Evolutionary conservation across 1,140 invertebrate genomes (phyloP).

Genomic region (Pogonomyrmex barbatus): DNA sequence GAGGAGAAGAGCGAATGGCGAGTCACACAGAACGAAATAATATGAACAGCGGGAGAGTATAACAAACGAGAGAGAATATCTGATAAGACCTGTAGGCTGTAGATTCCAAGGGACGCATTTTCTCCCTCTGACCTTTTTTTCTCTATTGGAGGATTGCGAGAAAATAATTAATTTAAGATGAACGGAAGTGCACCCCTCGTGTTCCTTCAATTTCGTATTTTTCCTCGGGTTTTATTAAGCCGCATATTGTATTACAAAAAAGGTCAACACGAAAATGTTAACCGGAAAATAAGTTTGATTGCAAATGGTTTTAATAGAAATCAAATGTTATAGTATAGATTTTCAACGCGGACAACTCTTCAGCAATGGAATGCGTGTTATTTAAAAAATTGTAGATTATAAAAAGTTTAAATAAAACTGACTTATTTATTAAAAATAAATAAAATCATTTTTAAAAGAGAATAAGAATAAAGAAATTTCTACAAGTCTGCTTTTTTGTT

Average conservation of each 20-base stretch:
- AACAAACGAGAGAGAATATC: constrained; percentile 26
- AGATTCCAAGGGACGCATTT: neutral
- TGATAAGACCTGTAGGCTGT: neutral
- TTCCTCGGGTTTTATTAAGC: neutral
- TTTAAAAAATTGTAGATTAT: neutral
- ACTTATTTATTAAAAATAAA: neutral
- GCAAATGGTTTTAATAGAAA: neutral
- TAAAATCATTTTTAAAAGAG: neutral
- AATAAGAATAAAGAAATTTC: neutral
- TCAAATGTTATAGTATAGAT: neutral
- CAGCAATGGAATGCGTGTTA: neutral
- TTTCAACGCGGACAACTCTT: neutral
- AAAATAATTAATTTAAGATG: constrained; percentile 36
- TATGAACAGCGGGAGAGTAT: neutral
- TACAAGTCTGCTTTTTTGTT: neutral
- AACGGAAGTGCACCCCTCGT: neutral
- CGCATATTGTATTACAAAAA: neutral
- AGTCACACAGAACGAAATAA: constrained; percentile 4
- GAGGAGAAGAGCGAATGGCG: neutral
- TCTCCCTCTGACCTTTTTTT: neutral
- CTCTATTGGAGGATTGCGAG: neutral
- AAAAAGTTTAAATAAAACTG: neutral
- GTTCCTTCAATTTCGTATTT: neutral
- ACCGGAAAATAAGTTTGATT: neutral
- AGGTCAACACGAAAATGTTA: neutral